Conservation (phyloP, 2,113 vertebrate species). For the Lonchura striata region DNA sequence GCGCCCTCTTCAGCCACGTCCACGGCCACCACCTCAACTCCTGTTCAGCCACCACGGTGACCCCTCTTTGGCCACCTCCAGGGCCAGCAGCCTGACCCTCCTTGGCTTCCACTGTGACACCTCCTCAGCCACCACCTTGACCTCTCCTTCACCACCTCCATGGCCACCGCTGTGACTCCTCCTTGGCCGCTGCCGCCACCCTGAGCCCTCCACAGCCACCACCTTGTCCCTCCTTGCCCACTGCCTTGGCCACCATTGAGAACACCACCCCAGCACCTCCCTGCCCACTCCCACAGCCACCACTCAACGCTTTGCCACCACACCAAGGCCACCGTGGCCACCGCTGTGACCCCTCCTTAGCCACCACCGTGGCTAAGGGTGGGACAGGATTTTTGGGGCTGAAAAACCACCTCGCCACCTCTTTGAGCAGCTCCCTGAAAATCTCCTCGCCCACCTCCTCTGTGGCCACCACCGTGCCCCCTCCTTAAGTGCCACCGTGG, state of each 20-base stretch:
- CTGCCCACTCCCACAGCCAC: neutral
- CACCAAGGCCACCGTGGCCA: neutral
- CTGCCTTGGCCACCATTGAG: rapidly evolving
- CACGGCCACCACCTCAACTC: rapidly evolving
- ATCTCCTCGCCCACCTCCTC: neutral
- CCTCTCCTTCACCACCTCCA: neutral
- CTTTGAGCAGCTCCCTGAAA: neutral
- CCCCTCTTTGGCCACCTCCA: neutral
- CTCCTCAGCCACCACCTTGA: neutral
- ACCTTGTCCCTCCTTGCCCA: rapidly evolving
- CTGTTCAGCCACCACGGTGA: rapidly evolving
- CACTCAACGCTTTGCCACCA: neutral
- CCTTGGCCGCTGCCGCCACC: neutral
- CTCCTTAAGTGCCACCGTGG: neutral
- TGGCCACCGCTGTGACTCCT: neutral
- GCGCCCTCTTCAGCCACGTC: neutral
- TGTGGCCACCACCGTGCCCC: neutral
- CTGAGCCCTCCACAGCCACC: neutral
- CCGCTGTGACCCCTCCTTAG: neutral
- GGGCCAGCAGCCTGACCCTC: neutral
- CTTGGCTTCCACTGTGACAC: neutral
- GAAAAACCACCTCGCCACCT: neutral
- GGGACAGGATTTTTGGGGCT: too few relatives aligned
- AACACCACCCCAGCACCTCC: neutral
- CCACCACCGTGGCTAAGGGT: neutral